Conservation (phyloP, 2,797 vertebrate species). For the Arnoldichthys spilopterus region DNA sequence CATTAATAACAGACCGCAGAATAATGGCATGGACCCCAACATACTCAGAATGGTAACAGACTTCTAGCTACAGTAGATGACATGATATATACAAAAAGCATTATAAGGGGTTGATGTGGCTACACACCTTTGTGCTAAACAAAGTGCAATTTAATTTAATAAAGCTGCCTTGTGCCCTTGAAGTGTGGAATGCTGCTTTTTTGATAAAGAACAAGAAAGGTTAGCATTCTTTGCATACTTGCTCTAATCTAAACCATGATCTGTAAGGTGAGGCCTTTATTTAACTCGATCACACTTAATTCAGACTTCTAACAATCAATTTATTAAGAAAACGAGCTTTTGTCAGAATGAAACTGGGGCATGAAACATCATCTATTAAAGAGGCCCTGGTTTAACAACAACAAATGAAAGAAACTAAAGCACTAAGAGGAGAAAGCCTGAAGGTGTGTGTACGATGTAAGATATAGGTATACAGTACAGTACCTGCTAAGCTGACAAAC, state of each 20-base stretch:
- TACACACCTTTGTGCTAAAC: not conserved
- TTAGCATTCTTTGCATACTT: not conserved
- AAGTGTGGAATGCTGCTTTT: not conserved
- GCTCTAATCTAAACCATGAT: not conserved
- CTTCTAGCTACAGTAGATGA: not conserved
- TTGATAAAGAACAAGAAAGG: not conserved
- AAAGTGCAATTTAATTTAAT: not conserved
- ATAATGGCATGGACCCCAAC: too few relatives aligned
- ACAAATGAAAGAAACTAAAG: not conserved
- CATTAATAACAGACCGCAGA: too few relatives aligned
- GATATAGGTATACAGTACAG: conserved; percentile 25
- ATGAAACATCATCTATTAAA: not conserved
- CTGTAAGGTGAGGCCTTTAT: not conserved
- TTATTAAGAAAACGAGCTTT: not conserved
- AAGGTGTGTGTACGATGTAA: conserved; percentile 7
- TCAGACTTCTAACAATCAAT: not conserved
- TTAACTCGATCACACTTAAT: too few relatives aligned
- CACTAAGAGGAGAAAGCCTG: conserved; percentile 17
- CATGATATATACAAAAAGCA: not conserved
- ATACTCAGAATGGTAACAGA: too few relatives aligned
- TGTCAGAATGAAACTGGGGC: not conserved
- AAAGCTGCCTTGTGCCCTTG: too few relatives aligned
- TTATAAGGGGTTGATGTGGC: not conserved
- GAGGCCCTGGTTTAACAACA: not conserved
- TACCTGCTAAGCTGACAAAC: conserved; percentile 55